A percentile compares a stretch with the other conserved stretches of the same genome.
Evolutionary conservation across 1,140 invertebrate species (phyloP).

Genomic region (Anoplolepis gracilipes): DNA sequence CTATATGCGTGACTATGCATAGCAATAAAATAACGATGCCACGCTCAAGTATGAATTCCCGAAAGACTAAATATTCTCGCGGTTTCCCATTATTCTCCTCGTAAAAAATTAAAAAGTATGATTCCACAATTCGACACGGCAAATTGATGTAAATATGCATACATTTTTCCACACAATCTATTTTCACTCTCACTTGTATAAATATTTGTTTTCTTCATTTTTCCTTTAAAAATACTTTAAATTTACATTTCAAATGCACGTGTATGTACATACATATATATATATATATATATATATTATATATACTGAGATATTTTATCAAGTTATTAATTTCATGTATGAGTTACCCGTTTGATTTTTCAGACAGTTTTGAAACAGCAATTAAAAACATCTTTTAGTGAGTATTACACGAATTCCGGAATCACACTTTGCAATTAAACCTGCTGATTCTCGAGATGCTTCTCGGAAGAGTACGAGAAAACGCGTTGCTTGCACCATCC

Average conservation of each 20-base stretch:
- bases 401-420: not conserved
- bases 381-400: not conserved
- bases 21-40: conserved; percentile 36
- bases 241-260: not conserved
- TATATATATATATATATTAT: not conserved
- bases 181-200: not conserved
- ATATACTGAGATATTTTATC: not conserved
- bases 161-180: not conserved
- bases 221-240: not conserved
- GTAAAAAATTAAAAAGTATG: not conserved
- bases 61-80: not conserved
- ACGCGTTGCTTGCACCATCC: not conserved
- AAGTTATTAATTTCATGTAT: not conserved
- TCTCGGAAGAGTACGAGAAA: not conserved
- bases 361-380: not conserved
- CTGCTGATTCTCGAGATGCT: not conserved
- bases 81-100: not conserved
- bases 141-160: not conserved
- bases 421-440: not conserved
- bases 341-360: not conserved
- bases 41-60: not conserved
- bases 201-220: not conserved
- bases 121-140: not conserved
- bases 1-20: conserved; percentile 34
- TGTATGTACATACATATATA: too few species aligned